Conservation (phyloP, 2,888 invertebrate species). For the Mythimna impura region DNA sequence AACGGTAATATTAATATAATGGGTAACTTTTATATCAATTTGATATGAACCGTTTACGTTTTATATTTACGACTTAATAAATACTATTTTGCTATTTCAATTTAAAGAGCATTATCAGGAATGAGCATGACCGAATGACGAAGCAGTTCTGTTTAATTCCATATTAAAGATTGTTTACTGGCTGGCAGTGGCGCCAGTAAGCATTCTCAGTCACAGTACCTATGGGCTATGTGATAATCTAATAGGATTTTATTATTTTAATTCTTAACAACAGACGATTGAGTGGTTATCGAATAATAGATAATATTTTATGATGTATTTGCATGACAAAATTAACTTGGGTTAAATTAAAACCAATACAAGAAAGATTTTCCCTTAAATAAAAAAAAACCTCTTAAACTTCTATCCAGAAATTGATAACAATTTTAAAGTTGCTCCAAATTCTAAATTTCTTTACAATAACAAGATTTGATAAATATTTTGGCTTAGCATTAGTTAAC, state of each 20-base stretch:
- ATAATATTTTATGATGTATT: not conserved
- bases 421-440: conserved; percentile 1
- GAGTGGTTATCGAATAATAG: not conserved
- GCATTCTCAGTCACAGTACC: conserved; percentile 9
- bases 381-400: not conserved
- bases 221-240: not conserved
- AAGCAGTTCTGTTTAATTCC: conserved; percentile 58
- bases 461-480: conserved; percentile 50
- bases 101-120: conserved; percentile 68
- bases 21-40: not conserved
- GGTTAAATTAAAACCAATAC: not conserved
- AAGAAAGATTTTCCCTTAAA: not conserved
- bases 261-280: not conserved
- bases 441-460: conserved; percentile 27
- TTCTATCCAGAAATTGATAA: not conserved
- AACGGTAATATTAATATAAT: not conserved
- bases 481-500: conserved; percentile 39
- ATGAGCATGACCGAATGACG: conserved; percentile 74
- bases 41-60: not conserved
- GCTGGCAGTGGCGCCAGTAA: conserved; percentile 32
- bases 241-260: not conserved
- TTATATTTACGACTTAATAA: too few species aligned
- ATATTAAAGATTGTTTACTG: conserved; percentile 64
- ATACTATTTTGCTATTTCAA: conserved; percentile 61
- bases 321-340: conserved; percentile 31